Base-by-base conservation (phyloP, 2,797 vertebrate genomes). In the Anabas testudineus region DNA sequence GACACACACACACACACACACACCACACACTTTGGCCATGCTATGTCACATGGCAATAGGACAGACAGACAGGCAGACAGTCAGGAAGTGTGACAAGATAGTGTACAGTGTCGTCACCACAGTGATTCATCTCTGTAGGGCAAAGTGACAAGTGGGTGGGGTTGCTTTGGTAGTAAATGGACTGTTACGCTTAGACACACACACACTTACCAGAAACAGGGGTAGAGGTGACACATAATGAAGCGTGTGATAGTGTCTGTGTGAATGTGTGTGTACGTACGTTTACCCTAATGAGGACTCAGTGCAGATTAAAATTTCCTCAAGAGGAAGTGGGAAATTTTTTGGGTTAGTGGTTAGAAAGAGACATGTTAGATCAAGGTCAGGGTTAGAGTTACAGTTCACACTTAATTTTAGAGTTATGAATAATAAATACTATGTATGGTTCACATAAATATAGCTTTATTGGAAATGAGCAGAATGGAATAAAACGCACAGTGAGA, bases 91-190 rank as follows among this genome's bases (percentile, higher is more conserved):
- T 60, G 30, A 67, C 32, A 32, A n/a, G 56, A 55, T 47, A 21
- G 43, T 3, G 22, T 88, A 87, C 82, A 78, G 88, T 89, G 80
- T 65, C 7, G 7, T 81, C 71, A 84, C 71, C 54, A 59, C 74
- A 73, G 46, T 91, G 92, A 94, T 59, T 93, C 89, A 93, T 91
- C 56, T 84, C 19, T 43, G 81, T 76, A 91, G 78, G 81, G 15
- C 57, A 75, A 76, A 86, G 78, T 78, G 81, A 70, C 69, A 74
- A 41, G 59, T 86, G 83, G 85, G 91, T 16, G 84, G 90, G 82
- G 87, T 81, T 91, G 75, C 77, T 87, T 87, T 94, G 90, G 88
- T 90, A 76, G 91, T 94, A 92, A 95, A 92, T 88, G 88, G 84
- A 81, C 65, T 83, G 78, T 81, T 78, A 79, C 57, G 21, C 75